These are phyloP conservation scores for Ischnus inquisitorius DNA, from an alignment of 2,888 invertebrate species.

Conservation along the genomic window DNA sequence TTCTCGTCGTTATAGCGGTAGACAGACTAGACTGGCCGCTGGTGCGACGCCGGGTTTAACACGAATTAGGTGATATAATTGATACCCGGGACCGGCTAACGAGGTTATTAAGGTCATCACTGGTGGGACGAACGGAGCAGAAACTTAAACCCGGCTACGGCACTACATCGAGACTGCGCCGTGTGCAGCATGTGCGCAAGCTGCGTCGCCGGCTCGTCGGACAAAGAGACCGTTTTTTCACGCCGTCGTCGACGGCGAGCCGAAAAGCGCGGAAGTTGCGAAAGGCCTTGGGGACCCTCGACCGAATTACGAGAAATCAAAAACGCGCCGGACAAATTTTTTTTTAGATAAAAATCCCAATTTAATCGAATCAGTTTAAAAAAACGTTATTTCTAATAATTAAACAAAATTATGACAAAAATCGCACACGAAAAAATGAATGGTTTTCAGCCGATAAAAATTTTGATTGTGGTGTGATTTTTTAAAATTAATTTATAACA, in stretches of 20 bases:
- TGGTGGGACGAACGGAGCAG: conserved; percentile 67
- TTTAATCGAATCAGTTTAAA: too few relatives aligned
- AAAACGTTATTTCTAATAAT: too few relatives aligned
- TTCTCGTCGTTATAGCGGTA: conserved; percentile 42
- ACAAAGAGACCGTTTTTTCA: neutral
- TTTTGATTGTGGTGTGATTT: too few relatives aligned
- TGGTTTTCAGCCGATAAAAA: too few relatives aligned
- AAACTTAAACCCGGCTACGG: conserved; percentile 56
- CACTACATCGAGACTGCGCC: neutral
- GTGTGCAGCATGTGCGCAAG: neutral
- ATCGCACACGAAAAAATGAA: too few relatives aligned
- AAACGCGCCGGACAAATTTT: neutral
- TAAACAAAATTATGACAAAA: too few relatives aligned
- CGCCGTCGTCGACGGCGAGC: conserved; percentile 11
- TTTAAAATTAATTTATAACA: too few relatives aligned
- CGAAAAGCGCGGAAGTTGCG: neutral
- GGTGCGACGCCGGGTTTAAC: conserved; percentile 74
- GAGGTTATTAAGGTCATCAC: conserved; percentile 81
- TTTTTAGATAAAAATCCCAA: too few relatives aligned
- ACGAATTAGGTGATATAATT: conserved; percentile 82
- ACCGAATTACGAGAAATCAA: too few relatives aligned
- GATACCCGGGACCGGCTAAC: conserved; percentile 79
- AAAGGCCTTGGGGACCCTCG: neutral
- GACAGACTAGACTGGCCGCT: conserved; percentile 60
- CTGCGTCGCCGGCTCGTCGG: conserved; percentile 21